Conservation (phyloP, 2,797 vertebrate species). For the Triplophysa yarkandensis region DNA sequence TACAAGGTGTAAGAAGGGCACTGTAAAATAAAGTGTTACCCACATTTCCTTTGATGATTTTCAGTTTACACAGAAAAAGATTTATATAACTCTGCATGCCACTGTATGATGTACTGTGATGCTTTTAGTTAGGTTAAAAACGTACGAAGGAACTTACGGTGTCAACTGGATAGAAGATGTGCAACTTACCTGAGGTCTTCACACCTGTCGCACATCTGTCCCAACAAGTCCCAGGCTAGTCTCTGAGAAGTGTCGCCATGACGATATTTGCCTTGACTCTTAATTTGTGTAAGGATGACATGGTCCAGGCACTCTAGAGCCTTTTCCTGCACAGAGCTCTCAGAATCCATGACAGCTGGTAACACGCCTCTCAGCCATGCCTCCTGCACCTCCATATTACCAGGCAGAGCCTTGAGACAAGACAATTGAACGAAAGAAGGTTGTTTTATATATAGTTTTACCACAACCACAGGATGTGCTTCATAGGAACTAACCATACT, state of each 20-base stretch:
- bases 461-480: too few relatives aligned
- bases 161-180: neutral
- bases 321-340: conserved; percentile 88
- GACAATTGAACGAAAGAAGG: neutral
- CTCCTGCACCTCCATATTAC: conserved; percentile 77
- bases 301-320: conserved; percentile 87
- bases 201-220: conserved; percentile 79
- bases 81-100: too few relatives aligned
- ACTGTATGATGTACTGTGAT: neutral
- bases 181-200: conserved; percentile 80
- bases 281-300: conserved; percentile 81
- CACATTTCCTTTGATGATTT: too few relatives aligned
- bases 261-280: conserved; percentile 59
- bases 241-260: conserved; percentile 70
- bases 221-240: conserved; percentile 87
- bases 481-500: too few relatives aligned
- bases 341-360: conserved; percentile 82
- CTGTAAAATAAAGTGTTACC: too few relatives aligned
- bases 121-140: neutral
- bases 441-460: neutral
- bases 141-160: neutral
- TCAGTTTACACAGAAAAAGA: too few relatives aligned
- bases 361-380: conserved; percentile 86
- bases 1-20: too few relatives aligned
- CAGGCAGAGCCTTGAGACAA: conserved; percentile 74